Evolutionary conservation across 2,797 vertebrate species (phyloP).

Genomic region (Tauraco hartlaubi): DNA sequence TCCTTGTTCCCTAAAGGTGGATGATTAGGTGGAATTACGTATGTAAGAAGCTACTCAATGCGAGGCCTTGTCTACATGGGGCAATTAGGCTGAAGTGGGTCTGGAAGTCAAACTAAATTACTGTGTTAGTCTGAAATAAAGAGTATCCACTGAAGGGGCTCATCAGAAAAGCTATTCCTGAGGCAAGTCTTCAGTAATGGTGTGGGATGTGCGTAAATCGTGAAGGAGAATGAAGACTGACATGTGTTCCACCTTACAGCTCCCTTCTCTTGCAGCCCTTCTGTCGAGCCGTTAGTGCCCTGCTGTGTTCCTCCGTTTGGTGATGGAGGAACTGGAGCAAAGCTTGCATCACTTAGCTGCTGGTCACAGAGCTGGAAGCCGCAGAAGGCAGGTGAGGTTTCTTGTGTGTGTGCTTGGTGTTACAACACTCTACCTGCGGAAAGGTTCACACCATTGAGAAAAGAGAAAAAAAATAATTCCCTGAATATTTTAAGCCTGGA

Average conservation of each 20-base stretch:
- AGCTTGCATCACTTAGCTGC: neutral
- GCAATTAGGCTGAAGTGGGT: neutral
- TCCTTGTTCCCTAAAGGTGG: slow-evolving; percentile 49
- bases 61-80: neutral
- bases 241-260: neutral
- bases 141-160: neutral
- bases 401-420: neutral
- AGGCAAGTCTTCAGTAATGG: neutral
- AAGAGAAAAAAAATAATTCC: neutral
- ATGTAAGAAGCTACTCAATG: neutral
- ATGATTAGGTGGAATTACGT: neutral
- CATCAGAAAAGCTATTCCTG: neutral
- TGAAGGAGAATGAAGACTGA: neutral
- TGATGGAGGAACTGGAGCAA: neutral
- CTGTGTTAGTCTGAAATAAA: neutral
- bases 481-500: neutral
- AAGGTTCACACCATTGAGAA: neutral
- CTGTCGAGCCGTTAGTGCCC: neutral
- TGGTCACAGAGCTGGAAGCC: neutral
- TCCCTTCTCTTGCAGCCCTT: neutral
- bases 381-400: neutral
- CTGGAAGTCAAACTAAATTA: neutral
- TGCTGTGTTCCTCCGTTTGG: neutral
- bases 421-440: neutral
- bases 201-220: neutral